Evolutionary conservation across 2,888 invertebrate species (phyloP).

Genomic region (Epinotia ramella): DNA sequence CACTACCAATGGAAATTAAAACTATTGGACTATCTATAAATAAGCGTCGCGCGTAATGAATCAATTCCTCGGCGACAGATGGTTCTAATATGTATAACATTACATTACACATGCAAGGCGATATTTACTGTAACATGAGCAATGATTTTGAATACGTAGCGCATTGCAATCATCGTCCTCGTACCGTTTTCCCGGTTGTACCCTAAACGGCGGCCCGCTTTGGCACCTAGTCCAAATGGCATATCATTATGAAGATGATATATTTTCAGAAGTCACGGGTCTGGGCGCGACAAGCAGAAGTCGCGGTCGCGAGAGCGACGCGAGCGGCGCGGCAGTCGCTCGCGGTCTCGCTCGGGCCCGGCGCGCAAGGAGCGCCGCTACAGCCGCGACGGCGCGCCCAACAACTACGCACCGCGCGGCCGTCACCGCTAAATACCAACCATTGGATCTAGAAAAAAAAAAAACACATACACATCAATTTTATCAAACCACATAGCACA

Average conservation of each 20-base stretch:
- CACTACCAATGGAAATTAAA: no score
- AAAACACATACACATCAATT: not conserved
- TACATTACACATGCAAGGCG: not conserved
- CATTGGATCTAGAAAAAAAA: not conserved
- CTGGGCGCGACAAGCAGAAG: slow-evolving; percentile 47
- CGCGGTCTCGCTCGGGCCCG: slow-evolving; percentile 45
- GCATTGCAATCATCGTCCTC: no score
- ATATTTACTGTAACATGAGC: not conserved
- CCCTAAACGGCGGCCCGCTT: no score
- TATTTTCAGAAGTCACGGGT: slow-evolving; percentile 55
- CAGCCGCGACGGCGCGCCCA: slow-evolving; percentile 70
- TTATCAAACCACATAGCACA: not conserved
- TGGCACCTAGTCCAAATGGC: no score
- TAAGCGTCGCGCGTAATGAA: not conserved
- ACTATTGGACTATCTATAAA: not conserved
- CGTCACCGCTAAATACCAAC: slow-evolving; percentile 67
- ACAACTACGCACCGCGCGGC: slow-evolving; percentile 69
- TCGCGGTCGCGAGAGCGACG: slow-evolving; percentile 59
- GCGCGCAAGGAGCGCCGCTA: slow-evolving; percentile 76
- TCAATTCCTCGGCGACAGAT: no score
- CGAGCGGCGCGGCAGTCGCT: slow-evolving; percentile 67
- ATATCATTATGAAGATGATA: not conserved
- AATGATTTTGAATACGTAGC: not conserved
- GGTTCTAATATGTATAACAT: no score
- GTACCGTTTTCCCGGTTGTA: no score